These are phyloP conservation scores for Meganola albula DNA, from an alignment of 2,888 invertebrate genomes.

Conservation along the genomic window DNA sequence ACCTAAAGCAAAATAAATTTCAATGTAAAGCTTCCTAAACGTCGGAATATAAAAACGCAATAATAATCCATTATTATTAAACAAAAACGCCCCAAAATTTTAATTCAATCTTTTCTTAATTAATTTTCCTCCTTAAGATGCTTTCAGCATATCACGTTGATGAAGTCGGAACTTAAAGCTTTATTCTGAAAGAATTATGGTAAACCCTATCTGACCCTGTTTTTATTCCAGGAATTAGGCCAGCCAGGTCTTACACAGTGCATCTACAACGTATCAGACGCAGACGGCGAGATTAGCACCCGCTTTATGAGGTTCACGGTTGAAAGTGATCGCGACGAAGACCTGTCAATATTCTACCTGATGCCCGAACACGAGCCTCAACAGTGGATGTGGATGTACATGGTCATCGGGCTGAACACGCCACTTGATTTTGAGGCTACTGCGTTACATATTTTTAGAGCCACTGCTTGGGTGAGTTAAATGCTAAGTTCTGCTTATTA, in stretches of 20 bases:
- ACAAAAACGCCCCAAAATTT: no score
- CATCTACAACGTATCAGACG: conserved; percentile 55
- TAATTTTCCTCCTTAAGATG: no score
- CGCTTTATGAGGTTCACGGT: conserved; percentile 57
- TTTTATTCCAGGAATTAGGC: conserved; percentile 60
- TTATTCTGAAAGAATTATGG: no score
- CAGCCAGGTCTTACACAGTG: conserved; percentile 51
- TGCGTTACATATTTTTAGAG: conserved; percentile 73
- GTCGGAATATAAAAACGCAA: no score
- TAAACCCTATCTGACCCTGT: no score
- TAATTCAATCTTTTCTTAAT: no score
- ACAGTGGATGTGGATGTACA: conserved; percentile 49
- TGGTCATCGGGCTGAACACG: conserved; percentile 44
- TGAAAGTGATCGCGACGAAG: conserved; percentile 53
- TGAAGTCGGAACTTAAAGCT: no score
- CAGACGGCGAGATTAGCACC: conserved; percentile 64
- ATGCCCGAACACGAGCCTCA: conserved; percentile 33
- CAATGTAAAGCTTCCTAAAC: no score
- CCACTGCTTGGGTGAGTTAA: conserved; percentile 71
- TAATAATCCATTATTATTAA: no score
- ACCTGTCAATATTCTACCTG: conserved; percentile 55
- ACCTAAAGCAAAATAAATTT: no score
- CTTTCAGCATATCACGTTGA: no score
- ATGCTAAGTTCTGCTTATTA: no score
- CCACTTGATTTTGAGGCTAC: conserved; percentile 64